A percentile compares a stretch with the other conserved stretches of the same genome.
Conservation (phyloP, 2,888 invertebrate genomes). For the Lamellibrachia columna region DNA sequence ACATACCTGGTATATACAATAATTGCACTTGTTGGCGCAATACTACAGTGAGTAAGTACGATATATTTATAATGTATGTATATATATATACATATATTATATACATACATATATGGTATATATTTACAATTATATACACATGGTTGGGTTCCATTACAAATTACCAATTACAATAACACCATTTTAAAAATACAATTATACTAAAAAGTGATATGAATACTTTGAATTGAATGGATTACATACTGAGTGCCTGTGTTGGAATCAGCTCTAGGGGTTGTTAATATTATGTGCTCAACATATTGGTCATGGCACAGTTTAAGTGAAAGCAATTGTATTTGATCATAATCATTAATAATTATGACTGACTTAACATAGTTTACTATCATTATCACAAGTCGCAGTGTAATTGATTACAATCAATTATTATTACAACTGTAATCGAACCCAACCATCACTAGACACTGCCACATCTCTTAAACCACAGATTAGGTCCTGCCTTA, state of each 20-base stretch:
- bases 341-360: too few species aligned
- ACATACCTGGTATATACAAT: too few species aligned
- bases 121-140: neutral
- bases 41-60: too few species aligned
- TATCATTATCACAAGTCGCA: too few species aligned
- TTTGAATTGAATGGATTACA: neutral
- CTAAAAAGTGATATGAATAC: neutral
- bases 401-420: neutral
- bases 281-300: too few species aligned
- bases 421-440: neutral
- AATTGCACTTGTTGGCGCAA: too few species aligned
- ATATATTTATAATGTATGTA: too few species aligned
- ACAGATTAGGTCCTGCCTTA: neutral
- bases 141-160: neutral
- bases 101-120: neutral
- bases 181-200: neutral
- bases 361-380: too few species aligned
- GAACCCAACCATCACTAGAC: neutral
- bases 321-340: too few species aligned
- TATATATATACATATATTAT: too few species aligned
- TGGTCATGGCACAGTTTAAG: too few species aligned
- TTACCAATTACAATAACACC: neutral
- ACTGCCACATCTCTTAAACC: neutral
- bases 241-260: neutral
- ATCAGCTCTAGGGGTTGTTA: too few species aligned